Conservation (phyloP, 2,113 vertebrate species). For the Motacilla alba region DNA sequence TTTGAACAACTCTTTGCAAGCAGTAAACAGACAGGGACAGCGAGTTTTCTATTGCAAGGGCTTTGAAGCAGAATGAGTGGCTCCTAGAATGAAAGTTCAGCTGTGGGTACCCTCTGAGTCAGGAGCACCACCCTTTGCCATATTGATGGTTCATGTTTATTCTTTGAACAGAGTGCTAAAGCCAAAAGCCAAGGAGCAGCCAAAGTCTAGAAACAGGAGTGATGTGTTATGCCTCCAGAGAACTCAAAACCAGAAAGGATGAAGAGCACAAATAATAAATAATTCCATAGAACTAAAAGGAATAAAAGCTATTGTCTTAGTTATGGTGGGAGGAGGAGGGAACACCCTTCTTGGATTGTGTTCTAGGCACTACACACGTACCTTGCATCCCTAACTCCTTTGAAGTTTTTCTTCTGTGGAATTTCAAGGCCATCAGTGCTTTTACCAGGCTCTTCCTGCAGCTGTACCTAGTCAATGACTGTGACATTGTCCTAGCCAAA, state of each 20-base stretch:
- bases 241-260: not conserved
- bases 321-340: not conserved
- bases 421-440: not conserved
- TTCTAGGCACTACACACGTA: not conserved
- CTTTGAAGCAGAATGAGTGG: not conserved
- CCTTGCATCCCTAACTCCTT: not conserved
- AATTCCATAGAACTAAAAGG: not conserved
- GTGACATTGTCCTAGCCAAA: not conserved
- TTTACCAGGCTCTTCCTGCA: not conserved
- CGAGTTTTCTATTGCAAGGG: not conserved
- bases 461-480: not conserved
- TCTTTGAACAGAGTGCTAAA: not conserved
- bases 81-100: not conserved
- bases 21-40: not conserved
- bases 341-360: not conserved
- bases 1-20: not conserved
- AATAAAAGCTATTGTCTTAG: not conserved
- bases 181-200: not conserved
- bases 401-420: not conserved
- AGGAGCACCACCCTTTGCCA: not conserved
- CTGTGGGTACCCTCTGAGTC: not conserved
- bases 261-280: not conserved
- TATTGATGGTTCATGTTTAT: not conserved
- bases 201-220: not conserved
- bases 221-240: not conserved